These are phyloP conservation scores for Neuroterus valhalla DNA, from an alignment of 1,140 invertebrate species.

Conservation along the genomic window DNA sequence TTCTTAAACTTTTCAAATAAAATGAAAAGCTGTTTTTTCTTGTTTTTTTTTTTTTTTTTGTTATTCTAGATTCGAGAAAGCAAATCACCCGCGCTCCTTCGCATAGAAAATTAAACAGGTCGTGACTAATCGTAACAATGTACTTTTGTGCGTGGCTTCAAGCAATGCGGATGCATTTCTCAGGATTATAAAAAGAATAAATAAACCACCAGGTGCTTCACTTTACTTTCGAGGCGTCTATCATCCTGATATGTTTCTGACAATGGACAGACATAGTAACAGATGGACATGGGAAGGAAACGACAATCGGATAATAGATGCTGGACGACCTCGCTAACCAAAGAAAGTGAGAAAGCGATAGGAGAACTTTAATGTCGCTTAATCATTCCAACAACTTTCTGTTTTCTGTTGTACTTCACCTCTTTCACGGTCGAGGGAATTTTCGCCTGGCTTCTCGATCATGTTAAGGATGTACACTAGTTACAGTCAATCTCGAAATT, in stretches of 20 bases:
- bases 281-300: conserved; percentile 45
- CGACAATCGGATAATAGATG: conserved; percentile 40
- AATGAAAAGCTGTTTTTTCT: no score
- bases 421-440: no score
- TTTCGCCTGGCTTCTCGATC: background rate
- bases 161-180: conserved; percentile 35
- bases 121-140: conserved; percentile 5
- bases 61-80: background rate
- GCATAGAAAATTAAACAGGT: background rate
- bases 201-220: no score
- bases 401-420: conserved; percentile 41
- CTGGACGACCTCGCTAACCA: conserved; percentile 54
- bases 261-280: conserved; percentile 26
- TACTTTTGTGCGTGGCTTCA: conserved; percentile 17
- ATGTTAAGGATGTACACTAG: no score
- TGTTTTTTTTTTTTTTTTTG: background rate
- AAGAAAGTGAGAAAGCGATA: conserved; percentile 57
- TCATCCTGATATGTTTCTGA: background rate
- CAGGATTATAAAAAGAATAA: background rate
- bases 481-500: no score
- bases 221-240: background rate
- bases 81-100: background rate
- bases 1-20: no score
- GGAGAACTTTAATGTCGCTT: conserved; percentile 48
- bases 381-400: conserved; percentile 46